Percentiles rank a stretch among this genome's conserved stretches.
Conservation (phyloP, 1,140 invertebrate genomes). For the Nephila pilipes region DNA sequence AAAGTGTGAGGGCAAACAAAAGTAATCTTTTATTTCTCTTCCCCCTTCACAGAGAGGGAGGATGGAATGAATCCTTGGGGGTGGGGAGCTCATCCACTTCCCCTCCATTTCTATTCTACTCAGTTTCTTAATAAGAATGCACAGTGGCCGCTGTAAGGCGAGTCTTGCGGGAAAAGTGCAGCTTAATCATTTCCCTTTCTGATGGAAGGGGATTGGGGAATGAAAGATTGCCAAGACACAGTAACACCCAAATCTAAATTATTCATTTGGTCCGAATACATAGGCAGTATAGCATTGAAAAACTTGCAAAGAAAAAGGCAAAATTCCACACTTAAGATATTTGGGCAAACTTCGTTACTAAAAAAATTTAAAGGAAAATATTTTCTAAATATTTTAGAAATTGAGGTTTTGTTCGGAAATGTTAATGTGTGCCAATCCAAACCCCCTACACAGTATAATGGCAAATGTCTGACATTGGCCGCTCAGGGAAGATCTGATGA, state of each 20-base stretch:
- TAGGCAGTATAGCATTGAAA: too few species aligned
- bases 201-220: not conserved
- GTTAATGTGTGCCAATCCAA: too few species aligned
- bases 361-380: too few species aligned
- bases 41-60: not conserved
- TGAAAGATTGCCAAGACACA: not conserved
- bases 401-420: too few species aligned
- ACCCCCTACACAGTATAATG: too few species aligned
- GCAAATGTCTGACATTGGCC: too few species aligned
- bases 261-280: not conserved
- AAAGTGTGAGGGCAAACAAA: slow-evolving; percentile 47
- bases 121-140: slow-evolving; percentile 54
- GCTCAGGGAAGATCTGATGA: too few species aligned
- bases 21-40: slow-evolving; percentile 47
- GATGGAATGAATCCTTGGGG: slow-evolving; percentile 43
- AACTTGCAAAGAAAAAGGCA: too few species aligned
- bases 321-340: too few species aligned
- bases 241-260: not conserved
- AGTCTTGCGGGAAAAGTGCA: slow-evolving; percentile 37
- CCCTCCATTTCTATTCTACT: not conserved
- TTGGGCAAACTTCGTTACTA: too few species aligned
- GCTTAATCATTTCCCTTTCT: slow-evolving; percentile 25
- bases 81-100: not conserved
- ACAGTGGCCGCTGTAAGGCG: not conserved
- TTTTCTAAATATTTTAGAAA: too few species aligned